Percentiles rank a stretch among this genome's conserved stretches.
These are phyloP conservation scores for Chelonoidis abingdonii DNA, from an alignment of 2,113 vertebrate genomes.

Conservation along the genomic window DNA sequence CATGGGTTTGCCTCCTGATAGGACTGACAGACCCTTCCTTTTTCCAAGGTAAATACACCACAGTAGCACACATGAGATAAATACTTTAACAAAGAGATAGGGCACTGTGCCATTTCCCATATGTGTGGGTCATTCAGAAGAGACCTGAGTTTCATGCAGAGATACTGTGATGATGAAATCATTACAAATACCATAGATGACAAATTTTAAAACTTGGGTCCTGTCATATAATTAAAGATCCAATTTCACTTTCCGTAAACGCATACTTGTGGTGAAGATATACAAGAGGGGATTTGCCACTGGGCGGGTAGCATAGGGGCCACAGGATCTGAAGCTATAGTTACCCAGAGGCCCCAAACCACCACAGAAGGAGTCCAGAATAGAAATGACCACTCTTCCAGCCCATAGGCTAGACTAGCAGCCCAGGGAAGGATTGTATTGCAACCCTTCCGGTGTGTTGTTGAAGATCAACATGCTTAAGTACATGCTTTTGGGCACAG, in stretches of 20 bases:
- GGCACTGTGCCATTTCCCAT: neutral
- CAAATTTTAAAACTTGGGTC: neutral
- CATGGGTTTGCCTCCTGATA: neutral
- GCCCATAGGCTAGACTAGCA: neutral
- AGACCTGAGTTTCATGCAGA: neutral
- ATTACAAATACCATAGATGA: accelerated
- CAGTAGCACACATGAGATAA: neutral
- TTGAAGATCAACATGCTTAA: neutral
- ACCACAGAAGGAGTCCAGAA: neutral
- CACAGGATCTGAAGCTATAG: accelerated
- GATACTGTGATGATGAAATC: neutral
- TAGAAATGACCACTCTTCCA: accelerated
- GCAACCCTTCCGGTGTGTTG: neutral
- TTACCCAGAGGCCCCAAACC: accelerated
- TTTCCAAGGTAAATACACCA: constrained; percentile 6
- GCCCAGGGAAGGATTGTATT: neutral
- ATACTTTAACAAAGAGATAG: neutral
- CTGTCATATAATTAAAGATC: neutral
- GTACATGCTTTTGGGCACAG: neutral
- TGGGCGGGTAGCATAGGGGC: neutral
- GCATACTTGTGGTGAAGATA: neutral
- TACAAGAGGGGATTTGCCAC: accelerated
- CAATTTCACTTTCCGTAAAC: accelerated
- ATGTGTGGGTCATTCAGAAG: neutral
- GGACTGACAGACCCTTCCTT: neutral